Conservation (phyloP, 1,140 invertebrate genomes). For the Ips nitidus region DNA sequence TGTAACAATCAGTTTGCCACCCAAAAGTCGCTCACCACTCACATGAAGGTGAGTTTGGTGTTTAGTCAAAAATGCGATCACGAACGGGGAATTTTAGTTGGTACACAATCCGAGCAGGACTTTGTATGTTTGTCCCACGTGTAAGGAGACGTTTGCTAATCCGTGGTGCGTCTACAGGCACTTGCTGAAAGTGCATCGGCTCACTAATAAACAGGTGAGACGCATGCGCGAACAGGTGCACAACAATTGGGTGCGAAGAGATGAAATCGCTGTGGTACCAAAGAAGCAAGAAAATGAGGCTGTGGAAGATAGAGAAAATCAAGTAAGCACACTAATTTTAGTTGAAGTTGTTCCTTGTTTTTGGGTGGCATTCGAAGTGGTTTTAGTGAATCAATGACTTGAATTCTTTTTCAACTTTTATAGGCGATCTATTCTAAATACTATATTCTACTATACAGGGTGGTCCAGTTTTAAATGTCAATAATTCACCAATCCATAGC, state of each 20-base stretch:
- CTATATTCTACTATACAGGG: too few relatives aligned
- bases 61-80: conserved; percentile 2
- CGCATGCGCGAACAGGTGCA: conserved; percentile 61
- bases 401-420: background rate
- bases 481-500: too few relatives aligned
- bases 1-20: conserved; percentile 67
- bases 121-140: conserved; percentile 69
- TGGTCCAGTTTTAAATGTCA: too few relatives aligned
- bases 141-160: conserved; percentile 67
- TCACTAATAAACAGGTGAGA: conserved; percentile 62
- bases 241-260: conserved; percentile 59
- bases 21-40: conserved; percentile 67
- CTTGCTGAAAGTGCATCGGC: conserved; percentile 68
- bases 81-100: conserved; percentile 45
- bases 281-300: conserved; percentile 47
- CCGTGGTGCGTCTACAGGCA: conserved; percentile 72
- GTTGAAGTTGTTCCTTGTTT: background rate
- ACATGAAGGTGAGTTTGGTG: conserved; percentile 56
- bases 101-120: conserved; percentile 65
- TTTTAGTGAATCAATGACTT: conserved; percentile 4
- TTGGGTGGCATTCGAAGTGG: background rate
- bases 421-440: background rate
- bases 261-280: conserved; percentile 53
- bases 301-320: conserved; percentile 56
- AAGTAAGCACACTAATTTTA: conserved; percentile 39